Evolutionary conservation across 2,113 vertebrate species (phyloP).

Genomic region (Crotalus viridis): DNA sequence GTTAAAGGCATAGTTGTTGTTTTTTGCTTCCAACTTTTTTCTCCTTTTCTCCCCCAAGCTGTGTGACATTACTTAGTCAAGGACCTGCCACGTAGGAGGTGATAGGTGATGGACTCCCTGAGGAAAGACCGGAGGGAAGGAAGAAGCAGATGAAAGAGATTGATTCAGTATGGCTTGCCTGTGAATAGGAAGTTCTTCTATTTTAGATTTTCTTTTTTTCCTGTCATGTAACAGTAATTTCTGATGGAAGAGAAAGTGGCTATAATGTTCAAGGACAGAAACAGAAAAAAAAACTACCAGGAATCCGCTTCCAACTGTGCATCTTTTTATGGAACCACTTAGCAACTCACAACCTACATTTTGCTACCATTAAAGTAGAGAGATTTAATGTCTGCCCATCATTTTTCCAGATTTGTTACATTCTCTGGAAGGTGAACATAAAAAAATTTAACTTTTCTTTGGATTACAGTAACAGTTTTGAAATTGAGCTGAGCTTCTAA

Average conservation of each 20-base stretch:
- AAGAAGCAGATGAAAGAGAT: constrained; percentile 61
- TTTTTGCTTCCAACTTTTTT: constrained; percentile 29
- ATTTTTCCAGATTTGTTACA: constrained; percentile 33
- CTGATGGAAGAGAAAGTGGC: constrained; percentile 53
- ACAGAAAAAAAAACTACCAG: constrained; percentile 44
- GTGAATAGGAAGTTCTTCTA: constrained; percentile 55
- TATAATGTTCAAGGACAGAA: constrained; percentile 47
- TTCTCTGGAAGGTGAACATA: constrained; percentile 23
- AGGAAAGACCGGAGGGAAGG: constrained; percentile 63
- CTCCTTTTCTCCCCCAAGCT: constrained; percentile 49
- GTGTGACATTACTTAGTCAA: constrained; percentile 52
- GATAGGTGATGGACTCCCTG: constrained; percentile 68
- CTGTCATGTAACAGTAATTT: constrained; percentile 62
- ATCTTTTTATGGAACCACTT: constrained; percentile 42
- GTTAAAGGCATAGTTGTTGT: constrained; percentile 46
- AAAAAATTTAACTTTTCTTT: constrained; percentile 34
- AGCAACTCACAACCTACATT: constrained; percentile 31
- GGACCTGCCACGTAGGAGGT: constrained; percentile 61
- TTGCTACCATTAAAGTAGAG: constrained; percentile 36
- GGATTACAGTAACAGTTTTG: not conserved
- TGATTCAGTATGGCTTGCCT: constrained; percentile 49
- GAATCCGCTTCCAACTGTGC: constrained; percentile 39
- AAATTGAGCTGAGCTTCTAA: not conserved
- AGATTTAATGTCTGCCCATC: not conserved
- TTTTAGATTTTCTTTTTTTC: constrained; percentile 56